phyloP scores from a whole-genome alignment of 2,888 invertebrate species.

The Brachyopa scutellaris region DNA sequence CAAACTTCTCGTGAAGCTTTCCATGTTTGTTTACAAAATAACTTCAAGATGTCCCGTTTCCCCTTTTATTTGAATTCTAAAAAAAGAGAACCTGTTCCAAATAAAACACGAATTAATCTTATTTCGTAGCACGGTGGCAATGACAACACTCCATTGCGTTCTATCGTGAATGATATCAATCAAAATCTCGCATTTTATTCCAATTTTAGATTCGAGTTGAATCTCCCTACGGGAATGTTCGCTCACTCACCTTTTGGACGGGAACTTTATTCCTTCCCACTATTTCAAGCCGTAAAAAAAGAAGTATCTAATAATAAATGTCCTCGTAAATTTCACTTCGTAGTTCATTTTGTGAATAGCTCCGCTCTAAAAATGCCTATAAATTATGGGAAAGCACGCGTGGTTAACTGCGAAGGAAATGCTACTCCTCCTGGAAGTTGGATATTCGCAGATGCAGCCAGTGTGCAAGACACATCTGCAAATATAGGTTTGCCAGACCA shows the following conservation, averaged over 20 bases:
- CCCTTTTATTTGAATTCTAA: neutral
- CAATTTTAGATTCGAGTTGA: constrained; percentile 51
- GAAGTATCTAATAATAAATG: constrained; percentile 66
- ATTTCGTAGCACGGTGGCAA: constrained; percentile 36
- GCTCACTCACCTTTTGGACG: constrained; percentile 48
- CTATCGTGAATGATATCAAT: constrained; percentile 69
- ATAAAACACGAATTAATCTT: constrained; percentile 55
- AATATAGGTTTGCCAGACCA: constrained; percentile 50
- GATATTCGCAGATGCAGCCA: constrained; percentile 53
- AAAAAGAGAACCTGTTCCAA: neutral
- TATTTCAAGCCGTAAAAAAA: neutral
- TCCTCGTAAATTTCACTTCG: constrained; percentile 59
- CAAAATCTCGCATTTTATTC: constrained; percentile 44
- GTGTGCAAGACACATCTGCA: constrained; percentile 68
- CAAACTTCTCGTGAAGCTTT: constrained; percentile 20
- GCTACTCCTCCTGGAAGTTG: constrained; percentile 1
- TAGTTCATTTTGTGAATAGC: constrained; percentile 40
- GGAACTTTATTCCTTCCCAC: constrained; percentile 6
- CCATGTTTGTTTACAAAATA: constrained; percentile 9
- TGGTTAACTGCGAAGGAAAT: neutral
- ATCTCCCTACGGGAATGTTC: constrained; percentile 17
- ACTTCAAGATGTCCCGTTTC: neutral
- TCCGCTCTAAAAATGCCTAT: constrained; percentile 32
- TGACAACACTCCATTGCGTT: constrained; percentile 59
- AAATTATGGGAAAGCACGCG: constrained; percentile 45